Evolutionary conservation across 2,797 vertebrate species (phyloP), one percentile per base, ranked within the genome.

Genomic region (Leptoclinus maculatus): DNA sequence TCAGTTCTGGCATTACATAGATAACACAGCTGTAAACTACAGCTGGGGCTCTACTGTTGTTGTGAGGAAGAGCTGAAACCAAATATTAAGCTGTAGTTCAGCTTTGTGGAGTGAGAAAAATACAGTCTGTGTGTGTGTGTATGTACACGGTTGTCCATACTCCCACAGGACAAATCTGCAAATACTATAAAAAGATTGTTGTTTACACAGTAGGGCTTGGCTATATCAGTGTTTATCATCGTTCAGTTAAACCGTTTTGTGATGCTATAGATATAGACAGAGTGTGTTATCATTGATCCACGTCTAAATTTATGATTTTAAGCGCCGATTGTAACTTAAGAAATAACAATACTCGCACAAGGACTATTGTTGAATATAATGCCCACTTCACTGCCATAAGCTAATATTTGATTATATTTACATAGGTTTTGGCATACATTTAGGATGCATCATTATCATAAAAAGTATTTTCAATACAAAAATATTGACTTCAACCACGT

Each of bases 1-100:
- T 82, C 76, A 63, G 82, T 68, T 11, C 60, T 0, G 56, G 70
- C 80, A 80, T 79, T 43, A 56, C 71, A 65, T 27, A 64, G 72
- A 86, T 41, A 79, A 74, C 66, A 47, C 25, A 51, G 72, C 25
- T 71, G 80, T 80, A 63, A 68, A 82, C 71, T 16, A n/a, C n/a
- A 67, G 71, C 79, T 71, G 36, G 0, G 2, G 62, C 75, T 83
- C 7, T 71, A 34, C 17, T 38, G 19, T 59, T 59, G 23, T 71
- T 56, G 25, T 10, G n/a, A 64, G 45, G 60, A 27, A 38, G 41
- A 75, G 10, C 49, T 54, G 23, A 64, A 29, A 19, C 25, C 17
- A 29, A 21, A 62, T 62, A 41, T 60, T 8, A 59, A 47, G 41
- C n/a, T n/a, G n/a, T n/a, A 23, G 59, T 62, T 57, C 49, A 39